Base-by-base conservation (phyloP, 1,140 invertebrate species). In the Lithobius niger region DNA sequence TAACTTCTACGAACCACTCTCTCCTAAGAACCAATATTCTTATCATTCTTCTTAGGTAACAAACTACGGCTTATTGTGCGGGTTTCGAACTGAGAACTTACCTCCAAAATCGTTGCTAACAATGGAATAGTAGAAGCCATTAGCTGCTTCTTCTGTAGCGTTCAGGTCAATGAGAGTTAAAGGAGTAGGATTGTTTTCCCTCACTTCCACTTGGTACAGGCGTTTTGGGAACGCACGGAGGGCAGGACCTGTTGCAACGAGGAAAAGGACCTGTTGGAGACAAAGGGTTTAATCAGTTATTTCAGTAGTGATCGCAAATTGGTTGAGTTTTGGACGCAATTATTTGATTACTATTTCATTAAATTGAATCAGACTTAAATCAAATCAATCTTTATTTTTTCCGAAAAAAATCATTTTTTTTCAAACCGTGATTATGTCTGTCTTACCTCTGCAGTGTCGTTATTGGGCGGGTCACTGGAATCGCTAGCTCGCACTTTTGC, bases 401-500 rank as follows among this genome's bases (percentile, higher is more conserved):
- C n/a, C n/a, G n/a, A n/a, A n/a, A n/a, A n/a, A n/a, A n/a, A n/a
- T n/a, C n/a, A n/a, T n/a, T n/a, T n/a, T n/a, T n/a, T n/a, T n/a
- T n/a, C n/a, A n/a, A n/a, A n/a, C n/a, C n/a, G n/a, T n/a, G n/a
- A n/a, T n/a, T n/a, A n/a, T n/a, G n/a, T 10, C 22, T 45, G 6
- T 13, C 48, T 62, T 54, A 66, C 62, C 53, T 66, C 65, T 19
- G 65, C 62, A 21, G 59, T 58, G 52, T 67, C 66, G 13, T 57
- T 62, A 53, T 66, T 65, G 16, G 62, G 60, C 6, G 64, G 64
- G 4, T 66, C 61, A 22, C 48, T 61, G 26, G 64, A 58, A 44
- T 67, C 63, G 24, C 59, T 97, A 0, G 92, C 91, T 74, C 96
- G 79, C 0, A 95, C 89, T 0, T 86, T 91, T 3, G 97, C 70